Conservation (phyloP, 2,113 vertebrate genomes). For the Brachyistius frenatus region DNA sequence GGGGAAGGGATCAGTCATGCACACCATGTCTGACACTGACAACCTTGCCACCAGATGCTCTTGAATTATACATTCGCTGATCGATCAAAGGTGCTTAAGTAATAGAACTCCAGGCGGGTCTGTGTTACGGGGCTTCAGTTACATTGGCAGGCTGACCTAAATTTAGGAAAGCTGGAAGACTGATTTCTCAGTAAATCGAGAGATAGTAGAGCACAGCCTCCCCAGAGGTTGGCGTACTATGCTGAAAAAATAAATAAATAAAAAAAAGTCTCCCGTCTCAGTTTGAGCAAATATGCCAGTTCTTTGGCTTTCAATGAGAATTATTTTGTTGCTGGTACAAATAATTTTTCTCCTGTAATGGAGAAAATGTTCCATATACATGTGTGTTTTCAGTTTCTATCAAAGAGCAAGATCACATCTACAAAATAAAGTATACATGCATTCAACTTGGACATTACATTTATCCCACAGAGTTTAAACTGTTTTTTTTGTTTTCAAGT, state of each 20-base stretch:
- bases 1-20: conserved; percentile 70
- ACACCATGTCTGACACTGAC: conserved; percentile 74
- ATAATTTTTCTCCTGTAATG: conserved; percentile 13
- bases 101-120: conserved; percentile 72
- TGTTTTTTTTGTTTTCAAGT: no score
- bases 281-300: conserved; percentile 51
- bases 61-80: conserved; percentile 81
- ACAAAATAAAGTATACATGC: neutral
- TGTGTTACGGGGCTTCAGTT: conserved; percentile 64
- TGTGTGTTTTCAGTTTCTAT: neutral
- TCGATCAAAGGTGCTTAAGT: conserved; percentile 83
- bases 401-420: conserved; percentile 1
- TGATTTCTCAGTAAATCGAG: conserved; percentile 65
- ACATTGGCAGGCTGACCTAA: conserved; percentile 77
- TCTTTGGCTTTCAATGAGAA: conserved; percentile 17
- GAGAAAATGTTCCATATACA: neutral
- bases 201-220: conserved; percentile 56
- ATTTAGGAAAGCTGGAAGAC: conserved; percentile 71
- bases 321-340: conserved; percentile 28
- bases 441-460: neutral
- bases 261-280: conserved; percentile 40
- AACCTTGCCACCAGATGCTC: conserved; percentile 81
- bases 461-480: neutral
- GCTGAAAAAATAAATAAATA: conserved; percentile 21
- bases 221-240: conserved; percentile 42